Evolutionary conservation across 2,113 vertebrate genomes (phyloP), one percentile per base, ranked within the genome.

Genomic region (Corythornis cristatus): DNA sequence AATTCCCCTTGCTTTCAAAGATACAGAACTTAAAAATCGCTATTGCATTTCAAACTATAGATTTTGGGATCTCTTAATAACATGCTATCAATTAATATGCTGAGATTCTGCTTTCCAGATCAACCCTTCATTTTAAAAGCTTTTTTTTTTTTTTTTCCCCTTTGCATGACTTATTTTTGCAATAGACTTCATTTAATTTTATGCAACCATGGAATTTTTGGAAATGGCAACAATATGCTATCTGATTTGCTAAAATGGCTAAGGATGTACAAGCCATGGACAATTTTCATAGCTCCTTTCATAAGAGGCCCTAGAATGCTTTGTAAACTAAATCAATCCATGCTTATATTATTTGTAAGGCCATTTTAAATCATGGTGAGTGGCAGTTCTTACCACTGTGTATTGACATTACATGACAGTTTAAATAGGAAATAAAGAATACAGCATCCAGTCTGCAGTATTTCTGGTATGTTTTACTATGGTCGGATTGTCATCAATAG

Each of bases 401-500:
- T 43, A 50, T 46, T 75, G 22, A 23, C 12, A 37, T 1, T 5
- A 40, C 0, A 0, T 57, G 40, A 60, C 5, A 75, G 42, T 79
- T 77, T 54, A 72, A 48, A 51, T 37, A 35, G 35, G 6, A 71
- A 43, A 5, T 51, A 76, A 82, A 54, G 33, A 90, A 51, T n/a
- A 45, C 14, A 58, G 31, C 23, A 66, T 46, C 25, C 22, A 33
- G 12, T 26, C 17, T 73, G 19, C 51, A 73, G 1, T 46, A 40
- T n/a, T 60, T 58, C 50, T 82, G 25, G 2, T 56, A 14, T 62
- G 10, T 70, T 26, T 75, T 66, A 17, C 31, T 29, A 4, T 37
- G 50, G 8, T 53, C 68, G 77, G 3, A 35, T 88, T 84, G 28
- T 68, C 84, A 92, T 50, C 21, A 45, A 26, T 37, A 28, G 8